phyloP scores from a whole-genome alignment of 2,113 vertebrate genomes.

The Gracilinanus agilis region DNA sequence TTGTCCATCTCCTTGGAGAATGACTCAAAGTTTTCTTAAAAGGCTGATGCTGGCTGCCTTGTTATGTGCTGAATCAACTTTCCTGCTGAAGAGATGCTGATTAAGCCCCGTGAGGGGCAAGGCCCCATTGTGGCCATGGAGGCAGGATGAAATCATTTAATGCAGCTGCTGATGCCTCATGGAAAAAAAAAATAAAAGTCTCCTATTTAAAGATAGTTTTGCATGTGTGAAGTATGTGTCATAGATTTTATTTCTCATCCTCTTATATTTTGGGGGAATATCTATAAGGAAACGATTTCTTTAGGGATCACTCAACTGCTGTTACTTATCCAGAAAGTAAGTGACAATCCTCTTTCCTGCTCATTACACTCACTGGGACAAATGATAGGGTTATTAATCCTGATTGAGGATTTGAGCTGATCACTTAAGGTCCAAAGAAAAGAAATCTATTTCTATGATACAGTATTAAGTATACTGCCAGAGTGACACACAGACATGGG shows the following conservation, averaged over 20 bases:
- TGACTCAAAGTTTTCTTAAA: neutral
- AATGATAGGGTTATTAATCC: neutral
- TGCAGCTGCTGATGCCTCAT: slow-evolving; percentile 48
- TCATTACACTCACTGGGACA: slow-evolving; percentile 25
- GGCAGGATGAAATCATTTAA: slow-evolving; percentile 49
- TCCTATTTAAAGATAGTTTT: slow-evolving; percentile 60
- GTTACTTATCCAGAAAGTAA: slow-evolving; percentile 53
- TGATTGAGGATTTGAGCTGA: slow-evolving; percentile 28
- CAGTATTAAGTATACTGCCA: neutral
- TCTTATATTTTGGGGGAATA: neutral
- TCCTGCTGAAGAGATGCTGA: slow-evolving; percentile 45
- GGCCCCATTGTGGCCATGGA: slow-evolving; percentile 22
- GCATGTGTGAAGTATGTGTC: slow-evolving; percentile 25
- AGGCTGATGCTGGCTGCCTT: slow-evolving; percentile 7
- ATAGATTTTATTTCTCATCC: slow-evolving; percentile 56
- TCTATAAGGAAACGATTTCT: slow-evolving; percentile 51
- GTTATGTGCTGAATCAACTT: slow-evolving; percentile 45
- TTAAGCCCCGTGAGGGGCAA: neutral
- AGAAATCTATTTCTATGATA: neutral
- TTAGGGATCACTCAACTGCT: too few relatives aligned
- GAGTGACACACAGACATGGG: accelerated
- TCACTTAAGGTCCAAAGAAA: slow-evolving; percentile 11
- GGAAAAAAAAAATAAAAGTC: slow-evolving; percentile 73
- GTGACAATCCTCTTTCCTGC: slow-evolving; percentile 23
- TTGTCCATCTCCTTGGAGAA: slow-evolving; percentile 28